Base-by-base conservation (phyloP, 2,888 invertebrate genomes). In the Drosophila ezoana region DNA sequence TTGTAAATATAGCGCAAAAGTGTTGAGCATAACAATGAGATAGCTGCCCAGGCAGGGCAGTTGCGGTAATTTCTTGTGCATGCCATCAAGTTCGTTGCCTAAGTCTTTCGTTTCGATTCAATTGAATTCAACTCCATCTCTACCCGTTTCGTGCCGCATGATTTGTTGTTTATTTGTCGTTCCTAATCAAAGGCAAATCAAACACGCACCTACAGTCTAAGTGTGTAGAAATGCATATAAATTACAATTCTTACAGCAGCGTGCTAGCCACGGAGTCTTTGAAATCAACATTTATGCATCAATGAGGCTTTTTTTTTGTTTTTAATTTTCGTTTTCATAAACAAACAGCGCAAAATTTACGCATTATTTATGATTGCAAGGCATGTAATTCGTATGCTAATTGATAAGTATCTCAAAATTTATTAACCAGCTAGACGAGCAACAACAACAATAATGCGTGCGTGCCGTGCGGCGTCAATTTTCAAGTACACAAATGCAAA, bases 291-390 rank as follows among this genome's bases (percentile, higher is more conserved):
- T 77, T 48, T 70, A 83, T 81, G 84, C 83, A 83, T 86, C 87
- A 72, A 76, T 64, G 58, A 23, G 41, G 47, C 52, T 48, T n/a
- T 23, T 59, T 57, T 62, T 75, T 45, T n/a, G 59, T 66, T 72
- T 56, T 41, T 44, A 38, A 61, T 68, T 69, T 74, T 60, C 10
- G 44, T 59, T 72, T 75, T 72, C 56, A 67, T 51, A 72, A 68
- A 74, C 67, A 80, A 80, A 79, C 73, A 74, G 56, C 72, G 69
- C 67, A 71, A 76, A 74, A 65, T 76, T 75, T 84, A 90, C 90
- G 89, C 90, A 90, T 90, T 90, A 90, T 90, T 90, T 90, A 90
- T 90, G 88, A 89, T 86, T 89, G 81, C 85, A 89, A 84, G 82
- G 76, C 90, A 90, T 90, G 89, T 90, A 90, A 89, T 87, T 87